phyloP scores from a whole-genome alignment of 1,140 invertebrate species.

The Acromyrmex echinatior region DNA sequence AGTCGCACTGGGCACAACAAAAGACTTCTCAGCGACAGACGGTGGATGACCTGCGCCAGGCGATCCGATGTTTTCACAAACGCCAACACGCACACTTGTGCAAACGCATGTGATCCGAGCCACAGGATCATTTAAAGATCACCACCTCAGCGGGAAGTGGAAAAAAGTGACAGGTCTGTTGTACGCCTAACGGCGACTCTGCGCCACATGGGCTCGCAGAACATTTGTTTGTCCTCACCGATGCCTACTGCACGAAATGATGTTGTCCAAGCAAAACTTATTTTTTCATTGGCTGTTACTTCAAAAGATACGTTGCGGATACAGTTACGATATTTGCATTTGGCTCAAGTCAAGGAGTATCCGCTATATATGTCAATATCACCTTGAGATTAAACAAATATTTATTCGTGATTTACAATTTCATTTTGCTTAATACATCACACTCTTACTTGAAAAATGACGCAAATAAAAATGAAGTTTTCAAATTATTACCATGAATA shows the following conservation, averaged over 20 bases:
- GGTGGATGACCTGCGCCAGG: constrained; percentile 46
- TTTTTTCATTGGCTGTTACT: constrained; percentile 2
- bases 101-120: constrained; percentile 4
- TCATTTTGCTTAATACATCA: background rate
- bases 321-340: background rate
- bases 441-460: no score
- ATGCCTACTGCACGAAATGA: background rate
- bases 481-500: no score
- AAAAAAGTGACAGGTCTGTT: constrained; percentile 16
- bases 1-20: constrained; percentile 27
- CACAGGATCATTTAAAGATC: constrained; percentile 48
- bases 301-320: background rate
- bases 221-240: background rate
- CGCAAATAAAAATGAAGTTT: no score
- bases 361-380: no score
- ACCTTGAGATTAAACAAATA: background rate
- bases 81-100: constrained; percentile 34
- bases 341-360: background rate
- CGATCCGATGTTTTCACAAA: constrained; percentile 47
- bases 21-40: constrained; percentile 32
- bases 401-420: background rate
- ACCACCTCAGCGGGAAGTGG: constrained; percentile 2
- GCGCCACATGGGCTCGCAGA: background rate
- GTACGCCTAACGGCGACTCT: constrained; percentile 45
- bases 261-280: background rate